Percentiles rank a stretch among this genome's conserved stretches.
phyloP scores from a whole-genome alignment of 2,888 invertebrate species.

The Maniola hyperantus region DNA sequence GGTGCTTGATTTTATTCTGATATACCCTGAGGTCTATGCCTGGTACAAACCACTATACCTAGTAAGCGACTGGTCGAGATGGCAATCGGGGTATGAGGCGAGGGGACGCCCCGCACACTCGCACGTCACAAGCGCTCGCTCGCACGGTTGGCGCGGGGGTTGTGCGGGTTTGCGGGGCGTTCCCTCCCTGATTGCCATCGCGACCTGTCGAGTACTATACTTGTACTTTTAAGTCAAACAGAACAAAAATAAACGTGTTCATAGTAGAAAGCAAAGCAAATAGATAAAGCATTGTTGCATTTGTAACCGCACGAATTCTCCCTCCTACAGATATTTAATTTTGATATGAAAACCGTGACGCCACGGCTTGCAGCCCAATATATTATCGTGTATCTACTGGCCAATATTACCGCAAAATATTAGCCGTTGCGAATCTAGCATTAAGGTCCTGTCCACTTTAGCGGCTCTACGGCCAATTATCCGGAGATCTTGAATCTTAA shows the following conservation, averaged over 20 bases:
- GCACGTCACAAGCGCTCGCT: no score
- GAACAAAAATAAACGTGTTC: slow-evolving; percentile 34
- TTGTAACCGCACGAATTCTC: slow-evolving; percentile 43
- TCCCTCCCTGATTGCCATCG: no score
- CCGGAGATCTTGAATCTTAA: slow-evolving; percentile 43
- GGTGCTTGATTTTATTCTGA: not conserved
- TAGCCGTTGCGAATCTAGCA: slow-evolving; percentile 75
- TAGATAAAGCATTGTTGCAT: slow-evolving; percentile 37
- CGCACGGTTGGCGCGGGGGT: no score
- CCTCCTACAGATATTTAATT: slow-evolving; percentile 73
- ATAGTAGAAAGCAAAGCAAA: slow-evolving; percentile 37
- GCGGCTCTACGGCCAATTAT: slow-evolving; percentile 23
- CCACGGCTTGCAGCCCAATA: slow-evolving; percentile 61
- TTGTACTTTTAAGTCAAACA: slow-evolving; percentile 18
- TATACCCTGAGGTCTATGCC: no score
- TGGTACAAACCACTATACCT: no score
- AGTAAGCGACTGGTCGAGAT: no score
- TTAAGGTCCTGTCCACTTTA: slow-evolving; percentile 60
- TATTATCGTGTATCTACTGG: slow-evolving; percentile 73
- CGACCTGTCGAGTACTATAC: no score
- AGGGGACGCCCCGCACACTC: no score
- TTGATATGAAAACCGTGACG: slow-evolving; percentile 76
- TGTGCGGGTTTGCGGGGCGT: no score
- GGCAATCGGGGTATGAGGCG: no score
- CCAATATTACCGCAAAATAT: slow-evolving; percentile 79